Conservation (phyloP, 2,888 invertebrate genomes). For the Antitype chi region DNA sequence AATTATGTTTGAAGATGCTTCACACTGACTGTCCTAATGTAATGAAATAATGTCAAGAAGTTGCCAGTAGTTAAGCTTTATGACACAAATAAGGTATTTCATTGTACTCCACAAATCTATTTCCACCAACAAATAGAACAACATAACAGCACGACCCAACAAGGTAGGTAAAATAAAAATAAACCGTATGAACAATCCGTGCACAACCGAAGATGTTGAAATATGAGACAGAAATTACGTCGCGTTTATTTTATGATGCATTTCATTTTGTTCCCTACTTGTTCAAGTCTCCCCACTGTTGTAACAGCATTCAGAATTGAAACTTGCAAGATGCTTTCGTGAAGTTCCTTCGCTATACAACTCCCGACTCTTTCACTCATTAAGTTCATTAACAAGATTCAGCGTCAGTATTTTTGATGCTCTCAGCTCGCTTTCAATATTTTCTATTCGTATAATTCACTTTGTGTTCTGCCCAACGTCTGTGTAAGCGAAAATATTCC, state of each 20-base stretch:
- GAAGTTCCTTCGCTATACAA: conserved; percentile 81
- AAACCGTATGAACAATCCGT: conserved; percentile 47
- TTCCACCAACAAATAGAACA: conserved; percentile 25
- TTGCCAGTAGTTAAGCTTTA: not conserved
- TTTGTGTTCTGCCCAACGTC: conserved; percentile 82
- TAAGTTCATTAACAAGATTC: conserved; percentile 88
- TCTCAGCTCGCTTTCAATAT: conserved; percentile 84
- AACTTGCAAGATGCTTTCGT: conserved; percentile 83
- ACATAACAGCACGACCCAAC: conserved; percentile 58
- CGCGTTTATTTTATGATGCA: conserved; percentile 79
- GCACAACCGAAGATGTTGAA: conserved; percentile 61
- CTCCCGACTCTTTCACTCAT: conserved; percentile 85
- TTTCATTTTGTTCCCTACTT: conserved; percentile 79
- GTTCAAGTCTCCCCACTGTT: conserved; percentile 71
- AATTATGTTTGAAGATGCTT: conserved; percentile 14
- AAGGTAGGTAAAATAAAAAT: conserved; percentile 55
- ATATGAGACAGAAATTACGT: conserved; percentile 67
- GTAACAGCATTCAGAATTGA: conserved; percentile 82
- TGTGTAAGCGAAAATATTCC: conserved; percentile 87
- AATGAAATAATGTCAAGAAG: conserved; percentile 7
- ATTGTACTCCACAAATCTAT: conserved; percentile 35
- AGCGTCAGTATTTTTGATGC: conserved; percentile 87
- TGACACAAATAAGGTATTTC: conserved; percentile 33
- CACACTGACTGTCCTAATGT: not conserved
- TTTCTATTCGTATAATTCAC: conserved; percentile 85